Conservation (phyloP, 2,113 vertebrate genomes). For the Orthonyx spaldingii region DNA sequence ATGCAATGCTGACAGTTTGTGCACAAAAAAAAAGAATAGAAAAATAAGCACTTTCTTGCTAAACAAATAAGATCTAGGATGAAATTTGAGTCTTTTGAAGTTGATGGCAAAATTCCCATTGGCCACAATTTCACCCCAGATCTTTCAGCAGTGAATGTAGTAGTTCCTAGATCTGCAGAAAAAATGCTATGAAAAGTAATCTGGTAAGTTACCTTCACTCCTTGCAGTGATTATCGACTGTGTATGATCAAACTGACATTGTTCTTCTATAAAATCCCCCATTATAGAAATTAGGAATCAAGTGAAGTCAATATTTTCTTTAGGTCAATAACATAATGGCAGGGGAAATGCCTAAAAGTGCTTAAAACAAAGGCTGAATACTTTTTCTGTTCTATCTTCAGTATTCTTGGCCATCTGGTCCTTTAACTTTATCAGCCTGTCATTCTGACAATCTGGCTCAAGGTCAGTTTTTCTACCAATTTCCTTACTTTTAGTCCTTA, state of each 20-base stretch:
- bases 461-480: neutral
- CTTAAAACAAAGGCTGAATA: neutral
- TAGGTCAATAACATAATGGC: neutral
- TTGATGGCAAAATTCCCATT: constrained; percentile 29
- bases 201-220: neutral
- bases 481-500: neutral
- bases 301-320: neutral
- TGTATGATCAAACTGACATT: neutral
- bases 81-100: constrained; percentile 29
- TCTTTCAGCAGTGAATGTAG: neutral
- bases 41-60: constrained; percentile 42
- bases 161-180: neutral
- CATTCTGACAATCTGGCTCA: neutral
- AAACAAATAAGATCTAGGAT: constrained; percentile 18
- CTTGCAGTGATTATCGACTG: neutral
- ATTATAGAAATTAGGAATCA: neutral
- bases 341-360: neutral
- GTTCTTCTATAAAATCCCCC: neutral
- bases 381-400: neutral
- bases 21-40: neutral
- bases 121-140: neutral
- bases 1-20: neutral
- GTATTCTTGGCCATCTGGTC: neutral
- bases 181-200: neutral
- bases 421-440: neutral